Evolutionary conservation across 2,113 vertebrate genomes (phyloP), one percentile per base, ranked within the genome.

Genomic region (Hoplias malabaricus): DNA sequence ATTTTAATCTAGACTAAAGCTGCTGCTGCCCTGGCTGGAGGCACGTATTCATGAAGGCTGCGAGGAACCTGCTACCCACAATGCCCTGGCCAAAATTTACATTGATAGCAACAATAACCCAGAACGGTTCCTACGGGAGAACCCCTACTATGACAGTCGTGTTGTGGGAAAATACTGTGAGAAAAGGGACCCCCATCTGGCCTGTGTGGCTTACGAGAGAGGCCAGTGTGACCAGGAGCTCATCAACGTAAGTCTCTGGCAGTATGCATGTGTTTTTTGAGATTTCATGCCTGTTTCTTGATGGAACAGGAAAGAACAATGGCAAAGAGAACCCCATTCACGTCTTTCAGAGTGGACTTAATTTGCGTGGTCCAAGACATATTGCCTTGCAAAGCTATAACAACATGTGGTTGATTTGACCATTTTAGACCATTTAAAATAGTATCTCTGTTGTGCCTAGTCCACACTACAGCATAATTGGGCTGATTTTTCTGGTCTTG

Each of bases 21-120:
- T 99, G 70, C 93, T 99, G 69, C 88, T 99, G 56, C 97, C 97
- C 53, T 99, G 97, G 97, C 90, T 99, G 81, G 97, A 98, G 89
- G 94, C 97, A 71, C 94, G 97, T 82, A 99, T 99, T 84, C 97
- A 99, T 0, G 96, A 98, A 86, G 96, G 97, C 59, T 99, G 96
- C 73, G 97, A 99, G 82, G 97, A 99, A 77, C 96, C 97, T 33
- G 97, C 97, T 21, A 99, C 97, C 82, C 97, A 98, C 78, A 99
- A 98, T 80, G 97, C 97, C 0, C 85, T 98, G 87, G 97, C 96
- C 77, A 99, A 99, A 91, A 99, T 99, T 81, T 99, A 99, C 91
- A 98, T 99, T 0, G 96, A 99, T 86, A 99, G 97, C 89, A 99
- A 99, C 89, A 99, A 99, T 88, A 98, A 99, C 88, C 97, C 96